Evolutionary conservation across 2,797 vertebrate species (phyloP).

Genomic region (Clamator glandarius): DNA sequence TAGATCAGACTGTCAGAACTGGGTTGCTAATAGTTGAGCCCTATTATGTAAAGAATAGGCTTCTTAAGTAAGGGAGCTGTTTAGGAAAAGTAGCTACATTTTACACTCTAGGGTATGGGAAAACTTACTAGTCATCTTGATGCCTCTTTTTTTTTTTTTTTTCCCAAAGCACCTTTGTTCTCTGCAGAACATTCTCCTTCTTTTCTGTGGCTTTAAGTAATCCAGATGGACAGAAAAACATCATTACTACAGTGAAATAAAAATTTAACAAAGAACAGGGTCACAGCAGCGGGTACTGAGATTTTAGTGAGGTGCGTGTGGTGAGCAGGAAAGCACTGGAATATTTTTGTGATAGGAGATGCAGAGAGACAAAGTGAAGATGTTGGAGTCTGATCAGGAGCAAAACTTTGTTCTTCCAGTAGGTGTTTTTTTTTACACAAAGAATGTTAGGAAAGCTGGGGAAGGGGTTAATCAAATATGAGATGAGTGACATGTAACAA

Average conservation of each 20-base stretch:
- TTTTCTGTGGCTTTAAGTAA: constrained; percentile 33
- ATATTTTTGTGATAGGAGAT: background rate
- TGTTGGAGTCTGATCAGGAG: background rate
- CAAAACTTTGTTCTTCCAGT: constrained; percentile 4
- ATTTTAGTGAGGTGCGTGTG: background rate
- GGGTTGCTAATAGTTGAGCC: background rate
- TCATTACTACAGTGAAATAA: constrained; percentile 11
- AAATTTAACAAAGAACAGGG: background rate
- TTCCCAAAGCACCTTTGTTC: background rate
- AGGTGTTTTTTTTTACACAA: background rate
- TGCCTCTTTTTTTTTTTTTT: background rate
- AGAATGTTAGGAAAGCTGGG: background rate
- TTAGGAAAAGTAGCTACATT: background rate
- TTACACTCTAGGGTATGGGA: background rate
- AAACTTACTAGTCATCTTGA: constrained; percentile 23
- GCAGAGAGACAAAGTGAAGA: background rate
- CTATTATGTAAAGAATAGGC: background rate
- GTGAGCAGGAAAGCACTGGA: background rate
- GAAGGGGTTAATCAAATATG: background rate
- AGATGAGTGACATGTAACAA: constrained; percentile 10
- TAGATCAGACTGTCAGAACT: background rate
- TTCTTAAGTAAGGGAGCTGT: constrained; percentile 3
- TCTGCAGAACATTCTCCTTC: constrained; percentile 9
- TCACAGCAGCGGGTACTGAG: background rate
- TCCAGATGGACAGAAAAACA: constrained; percentile 20